Evolutionary conservation across 2,797 vertebrate genomes (phyloP), one percentile per base, ranked within the genome.

Genomic region (Gobio occitaniae): DNA sequence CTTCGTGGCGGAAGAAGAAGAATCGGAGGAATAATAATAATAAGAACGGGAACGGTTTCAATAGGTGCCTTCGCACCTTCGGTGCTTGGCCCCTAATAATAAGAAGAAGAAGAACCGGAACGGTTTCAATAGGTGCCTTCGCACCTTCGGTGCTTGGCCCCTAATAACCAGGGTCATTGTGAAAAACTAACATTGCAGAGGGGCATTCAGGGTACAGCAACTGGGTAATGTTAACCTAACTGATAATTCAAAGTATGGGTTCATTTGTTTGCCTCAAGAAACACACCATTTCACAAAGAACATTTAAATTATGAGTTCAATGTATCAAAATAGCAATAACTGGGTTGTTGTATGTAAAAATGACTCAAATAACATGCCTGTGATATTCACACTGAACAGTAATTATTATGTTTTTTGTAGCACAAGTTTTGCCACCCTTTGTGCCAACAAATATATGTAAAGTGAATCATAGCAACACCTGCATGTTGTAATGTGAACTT

Each of bases 401-500:
- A 54, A 52, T 69, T 50, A 10, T n/a, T 69, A 32, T 54, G 32
- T 80, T 38, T 9, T 69, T 32, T 41, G 48, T 70, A 50, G 32
- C 41, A 78, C 2, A 10, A 63, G 38, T 66, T 68, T 66, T 50
- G 29, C 9, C 32, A 48, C n/a, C 59, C 8, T 17, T 25, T 70
- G 36, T 81, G 48, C 25, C 21, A 78, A 61, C 44, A 78, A 63
- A 79, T 1, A 48, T 6, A 79, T 61, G 75, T 44, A 25, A 78
- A 44, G 21, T 29, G 4, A 56, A 70, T 70, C 44, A 81, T 16
- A 56, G 66, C 8, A 70, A 70, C 19, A 70, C 21, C 47, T 70
- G 36, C 47, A 70, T 81, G 66, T 50, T 81, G 66, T 29, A 70
- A 41, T 44, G 66, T 44, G 21, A 63, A 63, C 17, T 74, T 72